Percentiles rank a stretch among this genome's conserved stretches.
phyloP scores from a whole-genome alignment of 2,797 vertebrate species.

The Neosalanx taihuensis region DNA sequence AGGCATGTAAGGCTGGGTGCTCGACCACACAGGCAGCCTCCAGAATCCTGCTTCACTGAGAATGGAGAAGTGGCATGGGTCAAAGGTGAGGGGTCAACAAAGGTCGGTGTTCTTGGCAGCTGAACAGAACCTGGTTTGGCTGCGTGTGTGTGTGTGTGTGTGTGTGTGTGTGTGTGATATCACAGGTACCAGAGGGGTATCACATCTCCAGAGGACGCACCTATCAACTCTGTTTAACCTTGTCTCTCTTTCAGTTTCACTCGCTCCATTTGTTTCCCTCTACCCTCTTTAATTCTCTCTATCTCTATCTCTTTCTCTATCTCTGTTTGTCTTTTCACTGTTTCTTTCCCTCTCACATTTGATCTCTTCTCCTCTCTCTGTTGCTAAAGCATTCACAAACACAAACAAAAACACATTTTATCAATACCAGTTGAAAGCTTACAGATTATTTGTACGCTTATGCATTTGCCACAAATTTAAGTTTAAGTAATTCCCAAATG shows the following conservation, averaged over 20 bases:
- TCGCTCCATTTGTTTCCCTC: too few relatives aligned
- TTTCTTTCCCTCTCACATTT: too few relatives aligned
- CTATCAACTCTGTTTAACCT: slow-evolving; percentile 27
- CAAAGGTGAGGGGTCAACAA: slow-evolving; percentile 35
- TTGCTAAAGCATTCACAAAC: too few relatives aligned
- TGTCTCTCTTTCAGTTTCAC: background rate
- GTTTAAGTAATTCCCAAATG: too few relatives aligned
- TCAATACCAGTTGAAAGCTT: too few relatives aligned
- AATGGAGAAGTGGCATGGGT: slow-evolving; percentile 30
- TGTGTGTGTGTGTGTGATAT: slow-evolving; percentile 36
- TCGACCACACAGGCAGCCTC: slow-evolving; percentile 46
- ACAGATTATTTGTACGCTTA: too few relatives aligned
- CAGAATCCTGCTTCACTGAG: slow-evolving; percentile 30
- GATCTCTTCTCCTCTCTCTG: too few relatives aligned
- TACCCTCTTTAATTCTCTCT: too few relatives aligned
- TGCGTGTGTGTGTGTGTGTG: background rate
- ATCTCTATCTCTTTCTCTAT: too few relatives aligned
- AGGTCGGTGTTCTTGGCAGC: slow-evolving; percentile 55
- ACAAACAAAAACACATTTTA: too few relatives aligned
- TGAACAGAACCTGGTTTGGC: background rate
- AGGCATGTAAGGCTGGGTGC: background rate
- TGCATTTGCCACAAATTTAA: too few relatives aligned
- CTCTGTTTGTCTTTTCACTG: too few relatives aligned
- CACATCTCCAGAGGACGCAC: slow-evolving; percentile 54
- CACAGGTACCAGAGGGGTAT: slow-evolving; percentile 32